These are phyloP conservation scores for Laodelphax striatellus DNA, from an alignment of 1,140 invertebrate species.

Conservation along the genomic window DNA sequence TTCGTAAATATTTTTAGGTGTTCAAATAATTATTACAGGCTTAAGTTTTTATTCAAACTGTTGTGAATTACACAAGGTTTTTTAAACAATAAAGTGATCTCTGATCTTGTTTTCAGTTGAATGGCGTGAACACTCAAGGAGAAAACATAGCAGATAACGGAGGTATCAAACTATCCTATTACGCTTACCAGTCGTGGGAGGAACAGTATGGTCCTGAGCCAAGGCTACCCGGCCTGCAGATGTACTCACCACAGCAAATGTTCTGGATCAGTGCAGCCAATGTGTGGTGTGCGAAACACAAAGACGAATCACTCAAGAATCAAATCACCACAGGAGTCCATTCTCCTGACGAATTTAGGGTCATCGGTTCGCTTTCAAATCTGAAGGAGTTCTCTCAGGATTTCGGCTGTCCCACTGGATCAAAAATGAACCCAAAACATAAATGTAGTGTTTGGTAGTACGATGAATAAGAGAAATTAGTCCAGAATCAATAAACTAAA, in stretches of 20 bases:
- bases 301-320: not conserved
- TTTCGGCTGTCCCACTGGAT: slow-evolving; percentile 68
- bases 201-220: slow-evolving; percentile 24
- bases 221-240: slow-evolving; percentile 33
- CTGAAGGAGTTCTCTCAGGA: slow-evolving; percentile 72
- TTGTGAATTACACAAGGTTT: too few species aligned
- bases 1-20: too few species aligned
- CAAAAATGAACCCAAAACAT: slow-evolving; percentile 73
- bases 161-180: slow-evolving; percentile 49
- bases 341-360: slow-evolving; percentile 64
- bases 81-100: too few species aligned
- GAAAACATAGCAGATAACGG: slow-evolving; percentile 69
- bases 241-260: slow-evolving; percentile 35
- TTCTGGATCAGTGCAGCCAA: slow-evolving; percentile 54
- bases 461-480: too few species aligned
- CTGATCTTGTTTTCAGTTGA: not conserved
- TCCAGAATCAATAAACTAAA: too few species aligned
- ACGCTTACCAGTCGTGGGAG: slow-evolving; percentile 36
- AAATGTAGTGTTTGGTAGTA: slow-evolving; percentile 69
- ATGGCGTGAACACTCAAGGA: slow-evolving; percentile 67
- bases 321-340: slow-evolving; percentile 30
- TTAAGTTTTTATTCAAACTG: too few species aligned
- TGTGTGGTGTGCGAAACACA: slow-evolving; percentile 45
- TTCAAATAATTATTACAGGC: too few species aligned
- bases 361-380: slow-evolving; percentile 78